Conservation (phyloP, 2,797 vertebrate genomes). For the Buceros bicornis region DNA sequence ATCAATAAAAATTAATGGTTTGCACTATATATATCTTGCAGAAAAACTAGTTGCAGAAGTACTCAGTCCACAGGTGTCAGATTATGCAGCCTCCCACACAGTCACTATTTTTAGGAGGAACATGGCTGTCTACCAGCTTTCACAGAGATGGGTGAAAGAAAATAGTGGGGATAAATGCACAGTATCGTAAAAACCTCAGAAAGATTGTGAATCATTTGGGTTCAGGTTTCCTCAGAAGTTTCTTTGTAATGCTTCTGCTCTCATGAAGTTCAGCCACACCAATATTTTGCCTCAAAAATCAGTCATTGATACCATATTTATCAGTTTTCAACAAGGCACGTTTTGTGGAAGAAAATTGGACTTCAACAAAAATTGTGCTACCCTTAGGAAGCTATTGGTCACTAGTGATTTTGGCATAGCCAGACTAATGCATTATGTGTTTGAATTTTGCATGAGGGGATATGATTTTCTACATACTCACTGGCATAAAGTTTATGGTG, state of each 20-base stretch:
- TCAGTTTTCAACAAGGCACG: fast-evolving
- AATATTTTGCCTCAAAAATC: background rate
- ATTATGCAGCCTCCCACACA: constrained; percentile 19
- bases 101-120: constrained; percentile 28
- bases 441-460: background rate
- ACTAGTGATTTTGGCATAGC: background rate
- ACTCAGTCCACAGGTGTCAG: constrained; percentile 8
- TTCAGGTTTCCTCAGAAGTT: background rate
- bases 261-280: background rate
- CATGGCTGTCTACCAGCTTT: background rate
- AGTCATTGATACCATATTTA: background rate
- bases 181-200: background rate
- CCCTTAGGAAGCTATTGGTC: background rate
- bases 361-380: background rate
- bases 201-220: background rate
- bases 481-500: background rate
- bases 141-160: background rate
- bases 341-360: background rate
- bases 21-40: background rate
- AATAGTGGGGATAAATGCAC: background rate
- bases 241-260: background rate
- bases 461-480: background rate
- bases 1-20: background rate
- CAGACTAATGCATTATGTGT: background rate
- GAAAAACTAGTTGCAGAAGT: background rate